phyloP scores from a whole-genome alignment of 2,113 vertebrate species.

The Nothoprocta perdicaria region DNA sequence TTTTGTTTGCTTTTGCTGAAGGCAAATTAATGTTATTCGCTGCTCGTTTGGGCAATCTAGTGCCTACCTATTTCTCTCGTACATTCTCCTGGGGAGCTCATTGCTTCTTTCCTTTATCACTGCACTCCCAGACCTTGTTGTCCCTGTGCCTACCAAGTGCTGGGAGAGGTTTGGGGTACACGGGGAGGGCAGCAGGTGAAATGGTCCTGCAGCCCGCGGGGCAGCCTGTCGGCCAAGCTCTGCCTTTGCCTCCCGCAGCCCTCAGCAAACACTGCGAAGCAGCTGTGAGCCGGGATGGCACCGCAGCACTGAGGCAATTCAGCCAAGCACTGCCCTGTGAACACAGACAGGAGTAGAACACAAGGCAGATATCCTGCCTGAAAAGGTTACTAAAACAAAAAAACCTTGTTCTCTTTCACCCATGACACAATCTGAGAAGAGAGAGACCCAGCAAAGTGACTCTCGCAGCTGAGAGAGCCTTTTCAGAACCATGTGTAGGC shows the following conservation, averaged over 20 bases:
- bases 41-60: neutral
- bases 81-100: neutral
- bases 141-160: neutral
- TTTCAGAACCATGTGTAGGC: conserved; percentile 45
- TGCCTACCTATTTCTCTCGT: neutral
- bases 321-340: neutral
- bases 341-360: conserved; percentile 19
- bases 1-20: conserved; percentile 23
- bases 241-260: rapidly evolving
- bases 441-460: conserved; percentile 2
- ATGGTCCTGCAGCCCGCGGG: neutral
- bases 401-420: conserved; percentile 40
- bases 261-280: rapidly evolving
- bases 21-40: conserved; percentile 24
- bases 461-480: conserved; percentile 18
- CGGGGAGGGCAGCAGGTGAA: neutral
- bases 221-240: neutral
- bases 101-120: neutral
- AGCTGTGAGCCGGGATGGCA: neutral
- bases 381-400: conserved; percentile 39
- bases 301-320: neutral
- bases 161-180: neutral
- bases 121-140: neutral
- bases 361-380: neutral
- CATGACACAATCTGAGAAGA: conserved; percentile 28